These are phyloP conservation scores for Microctonus hyperodae DNA, from an alignment of 2,888 invertebrate species.

Conservation along the genomic window DNA sequence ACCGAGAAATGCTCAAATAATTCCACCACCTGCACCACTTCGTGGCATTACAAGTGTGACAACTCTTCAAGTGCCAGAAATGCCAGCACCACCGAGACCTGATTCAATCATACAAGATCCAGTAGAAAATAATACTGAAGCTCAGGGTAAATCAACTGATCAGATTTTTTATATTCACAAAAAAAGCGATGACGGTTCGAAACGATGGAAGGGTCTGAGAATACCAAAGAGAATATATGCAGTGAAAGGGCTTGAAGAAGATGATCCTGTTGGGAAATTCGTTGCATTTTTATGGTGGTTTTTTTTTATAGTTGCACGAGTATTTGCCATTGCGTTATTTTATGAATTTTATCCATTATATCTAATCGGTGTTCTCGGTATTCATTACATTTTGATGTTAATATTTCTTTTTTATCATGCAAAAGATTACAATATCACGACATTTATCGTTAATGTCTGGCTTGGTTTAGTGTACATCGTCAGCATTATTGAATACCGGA, in stretches of 20 bases:
- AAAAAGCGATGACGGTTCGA: constrained; percentile 24
- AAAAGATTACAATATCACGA: constrained; percentile 68
- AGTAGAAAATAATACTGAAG: constrained; percentile 29
- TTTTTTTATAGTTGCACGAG: constrained; percentile 74
- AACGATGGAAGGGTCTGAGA: constrained; percentile 40
- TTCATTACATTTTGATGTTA: constrained; percentile 76
- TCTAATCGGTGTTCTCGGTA: constrained; percentile 63
- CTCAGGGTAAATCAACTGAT: constrained; percentile 18
- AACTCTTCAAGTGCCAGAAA: constrained; percentile 56
- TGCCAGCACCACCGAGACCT: constrained; percentile 59
- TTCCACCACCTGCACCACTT: constrained; percentile 59
- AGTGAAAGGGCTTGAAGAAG: constrained; percentile 75
- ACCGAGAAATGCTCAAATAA: constrained; percentile 56
- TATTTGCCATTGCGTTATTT: constrained; percentile 75
- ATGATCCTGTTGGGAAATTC: constrained; percentile 74
- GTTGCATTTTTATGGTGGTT: constrained; percentile 81
- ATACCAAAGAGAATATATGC: constrained; percentile 51
- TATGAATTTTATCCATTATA: constrained; percentile 70
- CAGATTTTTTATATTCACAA: constrained; percentile 32
- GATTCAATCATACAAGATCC: constrained; percentile 49
- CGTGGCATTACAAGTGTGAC: constrained; percentile 56
- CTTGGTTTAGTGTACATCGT: constrained; percentile 78
- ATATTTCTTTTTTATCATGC: constrained; percentile 72
- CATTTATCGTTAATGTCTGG: constrained; percentile 65
- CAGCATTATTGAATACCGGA: constrained; percentile 80